phyloP scores from a whole-genome alignment of 2,888 invertebrate species.

The Glaucopsyche alexis region DNA sequence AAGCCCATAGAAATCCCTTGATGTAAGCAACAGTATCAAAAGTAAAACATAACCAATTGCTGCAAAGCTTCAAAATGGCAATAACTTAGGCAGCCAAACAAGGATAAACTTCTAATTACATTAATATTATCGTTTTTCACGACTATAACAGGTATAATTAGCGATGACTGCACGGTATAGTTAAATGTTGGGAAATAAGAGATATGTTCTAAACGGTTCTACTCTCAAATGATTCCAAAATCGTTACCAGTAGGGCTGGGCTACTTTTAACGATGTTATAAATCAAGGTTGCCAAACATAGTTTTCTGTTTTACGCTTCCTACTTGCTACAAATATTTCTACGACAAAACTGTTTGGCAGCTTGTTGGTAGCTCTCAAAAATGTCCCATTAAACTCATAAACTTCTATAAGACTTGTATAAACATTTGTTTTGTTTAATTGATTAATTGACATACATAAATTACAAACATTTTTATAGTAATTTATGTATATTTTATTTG shows the following conservation, averaged over 20 bases:
- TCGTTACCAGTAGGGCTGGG: constrained; percentile 76
- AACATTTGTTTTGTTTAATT: neutral
- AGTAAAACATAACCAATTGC: too few relatives aligned
- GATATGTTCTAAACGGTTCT: constrained; percentile 44
- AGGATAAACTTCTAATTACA: too few relatives aligned
- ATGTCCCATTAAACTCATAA: neutral
- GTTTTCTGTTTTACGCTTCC: neutral
- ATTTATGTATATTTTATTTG: neutral
- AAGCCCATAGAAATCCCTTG: neutral
- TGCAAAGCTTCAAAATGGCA: too few relatives aligned
- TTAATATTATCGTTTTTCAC: too few relatives aligned
- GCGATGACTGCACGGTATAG: too few relatives aligned
- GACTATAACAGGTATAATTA: too few relatives aligned
- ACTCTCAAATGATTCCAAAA: constrained; percentile 19
- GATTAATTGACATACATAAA: neutral
- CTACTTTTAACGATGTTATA: constrained; percentile 66
- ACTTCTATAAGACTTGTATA: neutral
- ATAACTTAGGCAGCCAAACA: too few relatives aligned
- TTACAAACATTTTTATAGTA: neutral
- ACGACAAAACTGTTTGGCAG: neutral
- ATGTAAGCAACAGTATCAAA: too few relatives aligned
- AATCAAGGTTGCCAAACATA: neutral
- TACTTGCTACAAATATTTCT: neutral
- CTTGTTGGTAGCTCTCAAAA: neutral
- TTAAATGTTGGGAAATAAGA: too few relatives aligned